Evolutionary conservation across 1,140 invertebrate species (phyloP), one percentile per base, ranked within the genome.

Genomic region (Trachymyrmex cornetzi): DNA sequence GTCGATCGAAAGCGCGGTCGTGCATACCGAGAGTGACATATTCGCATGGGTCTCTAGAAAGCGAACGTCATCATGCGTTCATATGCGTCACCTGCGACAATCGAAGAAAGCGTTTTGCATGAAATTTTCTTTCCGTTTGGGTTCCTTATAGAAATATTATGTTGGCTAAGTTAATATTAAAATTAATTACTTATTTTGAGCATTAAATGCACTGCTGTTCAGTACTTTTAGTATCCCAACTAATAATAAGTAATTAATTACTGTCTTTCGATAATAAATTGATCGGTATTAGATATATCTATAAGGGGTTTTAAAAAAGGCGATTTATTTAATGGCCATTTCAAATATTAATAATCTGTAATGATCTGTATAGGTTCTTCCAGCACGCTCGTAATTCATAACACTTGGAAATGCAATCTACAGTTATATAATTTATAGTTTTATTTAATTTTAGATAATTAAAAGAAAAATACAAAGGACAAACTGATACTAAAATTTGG

Each of bases 1-100:
- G 67, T 50, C 53, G 48, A 86, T 66, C 71, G 81, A 74, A 57
- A 87, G 71, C 53, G 77, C 38, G n/a, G 9, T 61, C 38, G 80
- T 48, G 48, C 55, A 55, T 75, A 34, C 24, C 27, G 34, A n/a
- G 24, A 59, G 27, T 27, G 53, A 75, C 24, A 61, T 30, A 61
- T 27, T n/a, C 19, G 66, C 38, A 24, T n/a, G n/a, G 7, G 67
- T 19, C 5, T 61, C 9, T 74, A 48, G 38, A 84, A 84, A 84
- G 80, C 19, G 80, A 84, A 84, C 27, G 67, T 84, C 69, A 50
- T 14, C 9, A 38, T 44, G 30, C 19, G 34, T 55, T 69, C 27
- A 12, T 24, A 48, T 44, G 67, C 67, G 67, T 82, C 22, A 61
- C 44, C 59, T 61, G 59, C n/a, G 48, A 82, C 55, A 72, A 50